Conservation (phyloP, 2,888 invertebrate species). For the Andricus quercusramuli region DNA sequence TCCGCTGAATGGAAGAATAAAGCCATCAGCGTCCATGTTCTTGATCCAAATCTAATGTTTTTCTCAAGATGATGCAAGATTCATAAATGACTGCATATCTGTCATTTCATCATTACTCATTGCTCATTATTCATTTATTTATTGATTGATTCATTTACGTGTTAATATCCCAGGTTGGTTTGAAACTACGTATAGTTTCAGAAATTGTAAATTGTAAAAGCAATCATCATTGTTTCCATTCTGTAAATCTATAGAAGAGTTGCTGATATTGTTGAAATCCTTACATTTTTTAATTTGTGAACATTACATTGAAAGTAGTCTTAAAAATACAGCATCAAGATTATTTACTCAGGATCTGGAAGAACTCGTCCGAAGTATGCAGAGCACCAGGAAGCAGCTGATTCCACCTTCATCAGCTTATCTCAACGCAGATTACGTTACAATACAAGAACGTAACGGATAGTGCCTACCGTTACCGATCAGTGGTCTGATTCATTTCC, state of each 20-base stretch:
- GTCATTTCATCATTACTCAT: neutral
- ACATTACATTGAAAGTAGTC: too few relatives aligned
- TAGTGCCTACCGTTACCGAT: constrained; percentile 71
- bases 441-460: constrained; percentile 64
- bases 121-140: neutral
- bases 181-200: neutral
- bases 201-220: too few relatives aligned
- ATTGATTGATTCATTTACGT: neutral
- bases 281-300: too few relatives aligned
- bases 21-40: constrained; percentile 30
- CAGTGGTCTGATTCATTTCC: constrained; percentile 68
- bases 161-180: neutral
- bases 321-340: too few relatives aligned
- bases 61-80: constrained; percentile 30
- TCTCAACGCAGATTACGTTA: constrained; percentile 28
- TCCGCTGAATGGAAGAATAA: constrained; percentile 34
- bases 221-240: too few relatives aligned
- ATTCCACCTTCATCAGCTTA: constrained; percentile 24
- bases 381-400: neutral
- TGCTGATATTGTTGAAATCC: too few relatives aligned
- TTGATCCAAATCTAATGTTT: constrained; percentile 36
- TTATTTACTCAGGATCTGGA: neutral
- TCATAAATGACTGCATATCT: neutral
- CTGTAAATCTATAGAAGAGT: too few relatives aligned
- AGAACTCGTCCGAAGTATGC: neutral